Evolutionary conservation across 2,113 vertebrate genomes (phyloP), one percentile per base, ranked within the genome.

Genomic region (Bungarus multicinctus): DNA sequence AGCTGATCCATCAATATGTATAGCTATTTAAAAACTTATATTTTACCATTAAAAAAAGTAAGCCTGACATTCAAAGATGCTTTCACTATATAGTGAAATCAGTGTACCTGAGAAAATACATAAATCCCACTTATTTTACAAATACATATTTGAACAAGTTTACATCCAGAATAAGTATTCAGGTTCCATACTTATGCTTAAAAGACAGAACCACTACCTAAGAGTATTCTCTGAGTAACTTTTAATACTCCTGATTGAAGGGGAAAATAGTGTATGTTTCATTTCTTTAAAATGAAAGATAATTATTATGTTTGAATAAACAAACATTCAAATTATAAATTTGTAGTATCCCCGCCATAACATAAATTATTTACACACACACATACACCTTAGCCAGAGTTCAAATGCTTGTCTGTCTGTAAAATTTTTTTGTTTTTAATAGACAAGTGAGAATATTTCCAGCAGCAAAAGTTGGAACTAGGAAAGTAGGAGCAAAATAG

Each of bases 361-460:
- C 96, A 97, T 95, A 93, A 52, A 34, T 43, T 7, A 11, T 92
- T 92, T 43, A 18, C 12, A 4, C 6, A 27, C 16, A 25, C 14
- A 23, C 39, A 34, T 14, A 54, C 5, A 3, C 14, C 87, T n/a
- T 53, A 34, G 30, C 27, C 6, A 54, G 14, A 87, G 5, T 53
- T 53, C 27, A 88, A 34, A 88, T 1, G 0, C 25, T 30, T 88
- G 43, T 23, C 60, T 14, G 34, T 89, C 69, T n/a, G n/a, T n/a
- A n/a, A n/a, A n/a, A n/a, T n/a, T n/a, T n/a, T n/a, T n/a, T n/a
- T n/a, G n/a, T n/a, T n/a, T n/a, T 47, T 47, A 47, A 47, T 8
- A 47, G 95, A 94, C 88, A 97, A 94, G 94, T 96, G 95, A 89
- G 90, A 97, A 93, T 93, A 87, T 93, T 91, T 89, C 47, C 93